These are phyloP conservation scores for Leptinotarsa rubiginosa DNA, from an alignment of 2,888 invertebrate species.

Conservation along the genomic window DNA sequence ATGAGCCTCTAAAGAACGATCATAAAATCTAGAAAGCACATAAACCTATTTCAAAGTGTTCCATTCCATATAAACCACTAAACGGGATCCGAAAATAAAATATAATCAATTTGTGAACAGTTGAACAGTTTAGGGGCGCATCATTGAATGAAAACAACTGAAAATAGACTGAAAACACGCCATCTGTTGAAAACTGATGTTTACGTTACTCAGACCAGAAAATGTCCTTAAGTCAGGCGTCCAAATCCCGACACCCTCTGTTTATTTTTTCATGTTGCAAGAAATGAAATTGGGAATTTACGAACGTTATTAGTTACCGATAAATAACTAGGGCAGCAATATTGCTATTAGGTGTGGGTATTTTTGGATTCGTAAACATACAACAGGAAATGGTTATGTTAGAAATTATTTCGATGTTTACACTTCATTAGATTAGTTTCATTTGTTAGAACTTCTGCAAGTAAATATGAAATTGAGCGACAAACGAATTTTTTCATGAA, in stretches of 20 bases:
- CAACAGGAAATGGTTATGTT: constrained; percentile 4
- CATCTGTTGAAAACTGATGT: constrained; percentile 14
- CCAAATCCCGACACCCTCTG: background rate
- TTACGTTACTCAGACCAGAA: constrained; percentile 11
- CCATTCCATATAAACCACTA: background rate
- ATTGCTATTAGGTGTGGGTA: constrained; percentile 16
- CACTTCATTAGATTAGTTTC: background rate
- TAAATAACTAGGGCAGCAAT: constrained; percentile 10
- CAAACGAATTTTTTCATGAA: too few species aligned
- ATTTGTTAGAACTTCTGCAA: too few species aligned
- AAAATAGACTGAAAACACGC: constrained; percentile 10
- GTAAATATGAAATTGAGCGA: too few species aligned
- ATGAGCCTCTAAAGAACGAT: too few species aligned
- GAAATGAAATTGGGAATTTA: constrained; percentile 26
- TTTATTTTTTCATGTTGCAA: constrained; percentile 30
- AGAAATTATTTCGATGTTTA: constrained; percentile 15
- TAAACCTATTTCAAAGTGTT: too few species aligned
- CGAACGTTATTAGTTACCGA: constrained; percentile 16
- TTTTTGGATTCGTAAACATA: constrained; percentile 27
- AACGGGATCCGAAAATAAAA: background rate
- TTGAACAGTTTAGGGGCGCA: background rate
- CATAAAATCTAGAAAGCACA: too few species aligned
- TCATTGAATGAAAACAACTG: constrained; percentile 6
- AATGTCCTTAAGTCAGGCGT: constrained; percentile 11
- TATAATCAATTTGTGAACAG: constrained; percentile 6